Base-by-base conservation (phyloP, 30 jellyfish, hydroid and myxozoan genomes). In the Chrysaora quinquecirrha region DNA sequence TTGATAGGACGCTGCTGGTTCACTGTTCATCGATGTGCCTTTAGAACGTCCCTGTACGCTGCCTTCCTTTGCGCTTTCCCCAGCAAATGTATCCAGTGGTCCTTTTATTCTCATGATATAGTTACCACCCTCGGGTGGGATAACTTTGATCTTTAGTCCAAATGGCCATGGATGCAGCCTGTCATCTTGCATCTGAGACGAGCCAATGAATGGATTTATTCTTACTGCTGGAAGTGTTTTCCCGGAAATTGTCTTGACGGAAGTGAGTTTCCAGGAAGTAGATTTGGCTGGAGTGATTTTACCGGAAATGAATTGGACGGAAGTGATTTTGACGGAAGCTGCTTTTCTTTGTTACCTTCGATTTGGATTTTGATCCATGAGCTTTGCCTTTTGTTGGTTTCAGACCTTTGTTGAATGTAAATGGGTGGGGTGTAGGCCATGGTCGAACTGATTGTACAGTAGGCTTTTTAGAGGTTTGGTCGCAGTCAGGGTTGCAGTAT, bases 61-160 rank as follows among this genome's bases (percentile, higher is more conserved):
- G 31, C 68, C 89, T 19, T 47, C 61, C 18, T 76, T 74, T 0
- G 85, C 46, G 1, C 30, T 54, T 66, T 75, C 34, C 24, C 84
- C 86, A 0, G 84, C 82, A 14, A 73, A 64, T 23, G 71, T 71
- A 49, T 88, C 99, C 24, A 83, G 61, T 10, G 99, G 99, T 1
- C 99, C 99, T 49, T 86, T 82, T 25, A 94, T 85, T 50, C 96
- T 85, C 99, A 94, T 94, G 30, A 80, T 84, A 46, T 94, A 94
- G 50, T 94, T 94, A 3, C 99, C 99, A 1, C 83, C 78, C 11
- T 66, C 82, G 2, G 96, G 96, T 16, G 96, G 90, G 20, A 88
- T 62, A 43, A 88, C 96, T 54, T 80, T 88, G 65, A 88, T 88
- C 56, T 80, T 88, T 20, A 88, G 70, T 23, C 89, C 83, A 27